Evolutionary conservation across 1,140 invertebrate genomes (phyloP).

Genomic region (Zaprionus nigranus): DNA sequence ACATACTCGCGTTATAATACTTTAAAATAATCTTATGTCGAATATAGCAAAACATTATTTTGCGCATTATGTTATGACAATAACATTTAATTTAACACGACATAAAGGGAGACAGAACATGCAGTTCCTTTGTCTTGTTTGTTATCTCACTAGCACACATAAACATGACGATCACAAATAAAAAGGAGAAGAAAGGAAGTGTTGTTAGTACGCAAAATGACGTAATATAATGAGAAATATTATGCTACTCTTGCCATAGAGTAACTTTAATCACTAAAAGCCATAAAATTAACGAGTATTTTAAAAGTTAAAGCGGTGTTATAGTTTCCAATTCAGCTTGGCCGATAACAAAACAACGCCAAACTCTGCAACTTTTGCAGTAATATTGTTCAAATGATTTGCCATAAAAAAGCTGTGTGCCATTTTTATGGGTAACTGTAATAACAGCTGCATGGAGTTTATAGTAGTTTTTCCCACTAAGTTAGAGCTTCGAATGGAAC

Average conservation of each 20-base stretch:
- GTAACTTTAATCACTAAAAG: not conserved
- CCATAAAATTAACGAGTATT: not conserved
- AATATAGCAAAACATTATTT: no score
- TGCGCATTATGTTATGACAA: not conserved
- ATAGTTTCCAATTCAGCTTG: not conserved
- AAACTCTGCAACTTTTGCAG: conserved; percentile 1
- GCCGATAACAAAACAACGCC: not conserved
- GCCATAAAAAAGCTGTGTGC: conserved; percentile 4
- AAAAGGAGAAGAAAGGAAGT: not conserved
- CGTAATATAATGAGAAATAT: not conserved
- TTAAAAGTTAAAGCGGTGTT: not conserved
- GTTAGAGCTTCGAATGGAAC: not conserved
- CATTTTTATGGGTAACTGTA: conserved; percentile 17
- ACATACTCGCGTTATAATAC: no score
- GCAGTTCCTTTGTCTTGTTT: no score
- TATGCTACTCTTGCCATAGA: not conserved
- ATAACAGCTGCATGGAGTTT: conserved; percentile 23
- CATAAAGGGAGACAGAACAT: not conserved
- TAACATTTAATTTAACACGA: not conserved
- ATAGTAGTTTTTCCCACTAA: conserved; percentile 1
- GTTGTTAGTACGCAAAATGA: not conserved
- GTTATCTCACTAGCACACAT: no score
- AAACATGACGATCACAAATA: not conserved
- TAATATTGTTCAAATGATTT: conserved; percentile 4
- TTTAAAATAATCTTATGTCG: no score